These are phyloP conservation scores for Tethea ocularis DNA, from an alignment of 2,888 invertebrate genomes.

Conservation along the genomic window DNA sequence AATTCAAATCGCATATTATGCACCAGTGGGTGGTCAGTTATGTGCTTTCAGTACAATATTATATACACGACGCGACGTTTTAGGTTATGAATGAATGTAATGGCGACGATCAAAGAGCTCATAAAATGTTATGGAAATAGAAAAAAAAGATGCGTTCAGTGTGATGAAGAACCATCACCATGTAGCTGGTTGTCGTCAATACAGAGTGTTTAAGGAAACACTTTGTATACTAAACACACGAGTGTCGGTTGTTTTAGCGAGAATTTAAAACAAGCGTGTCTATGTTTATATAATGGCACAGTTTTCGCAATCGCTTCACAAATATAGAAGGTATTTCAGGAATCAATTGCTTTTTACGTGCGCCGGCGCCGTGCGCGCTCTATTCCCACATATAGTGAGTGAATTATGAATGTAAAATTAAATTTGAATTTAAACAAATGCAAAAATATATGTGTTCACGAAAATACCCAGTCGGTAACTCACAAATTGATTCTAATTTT, in stretches of 20 bases:
- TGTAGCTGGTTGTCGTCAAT: not conserved
- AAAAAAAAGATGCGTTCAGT: not conserved
- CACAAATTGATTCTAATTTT: too few species aligned
- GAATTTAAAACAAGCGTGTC: not conserved
- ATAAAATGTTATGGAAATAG: not conserved
- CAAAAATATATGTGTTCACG: not conserved
- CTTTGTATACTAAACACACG: not conserved
- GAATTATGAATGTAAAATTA: not conserved
- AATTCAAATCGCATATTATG: too few species aligned
- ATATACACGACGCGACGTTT: too few species aligned
- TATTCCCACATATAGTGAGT: not conserved
- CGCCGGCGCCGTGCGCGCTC: not conserved
- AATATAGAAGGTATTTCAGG: conserved; percentile 1
- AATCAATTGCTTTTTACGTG: not conserved
- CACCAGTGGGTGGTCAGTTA: too few species aligned
- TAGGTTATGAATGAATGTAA: too few species aligned
- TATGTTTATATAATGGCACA: not conserved
- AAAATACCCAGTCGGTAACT: too few species aligned
- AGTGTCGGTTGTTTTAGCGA: not conserved
- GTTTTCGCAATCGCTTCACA: conserved; percentile 1
- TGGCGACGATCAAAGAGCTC: too few species aligned
- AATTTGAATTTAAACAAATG: not conserved
- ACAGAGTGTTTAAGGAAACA: not conserved
- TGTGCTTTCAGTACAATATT: too few species aligned
- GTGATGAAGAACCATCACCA: not conserved